phyloP scores from a whole-genome alignment of 2,113 vertebrate species.

The Barbus barbus region DNA sequence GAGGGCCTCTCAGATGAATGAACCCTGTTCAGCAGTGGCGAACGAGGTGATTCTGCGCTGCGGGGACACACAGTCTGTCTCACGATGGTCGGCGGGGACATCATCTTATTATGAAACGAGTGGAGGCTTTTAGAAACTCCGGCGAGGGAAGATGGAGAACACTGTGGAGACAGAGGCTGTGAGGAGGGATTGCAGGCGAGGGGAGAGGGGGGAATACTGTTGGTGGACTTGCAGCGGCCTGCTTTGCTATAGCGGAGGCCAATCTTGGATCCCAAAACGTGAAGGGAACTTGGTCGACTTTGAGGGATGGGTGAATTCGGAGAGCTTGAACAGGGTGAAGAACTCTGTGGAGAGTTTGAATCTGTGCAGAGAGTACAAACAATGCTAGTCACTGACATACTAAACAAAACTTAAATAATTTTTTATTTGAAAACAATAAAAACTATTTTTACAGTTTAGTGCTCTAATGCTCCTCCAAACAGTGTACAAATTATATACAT shows the following conservation, averaged over 20 bases:
- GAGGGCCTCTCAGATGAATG: slow-evolving; percentile 87
- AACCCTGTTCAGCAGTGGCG: slow-evolving; percentile 85
- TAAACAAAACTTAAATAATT: too few relatives aligned
- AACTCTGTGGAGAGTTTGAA: slow-evolving; percentile 80
- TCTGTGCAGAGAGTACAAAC: slow-evolving; percentile 70
- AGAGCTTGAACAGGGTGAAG: slow-evolving; percentile 89
- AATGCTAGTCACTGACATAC: neutral
- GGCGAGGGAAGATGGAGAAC: slow-evolving; percentile 81
- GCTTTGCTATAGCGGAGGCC: slow-evolving; percentile 78
- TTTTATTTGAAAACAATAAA: too few relatives aligned
- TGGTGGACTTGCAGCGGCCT: slow-evolving; percentile 90
- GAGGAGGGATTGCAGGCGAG: slow-evolving; percentile 87
- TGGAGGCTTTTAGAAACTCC: slow-evolving; percentile 77
- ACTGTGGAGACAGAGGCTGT: slow-evolving; percentile 84
- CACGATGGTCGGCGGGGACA: slow-evolving; percentile 83
- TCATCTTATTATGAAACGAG: slow-evolving; percentile 81
- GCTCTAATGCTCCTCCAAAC: neutral
- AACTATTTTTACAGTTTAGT: neutral
- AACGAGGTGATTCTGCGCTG: slow-evolving; percentile 79
- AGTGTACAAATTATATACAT: neutral
- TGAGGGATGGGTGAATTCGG: slow-evolving; percentile 89
- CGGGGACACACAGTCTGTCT: slow-evolving; percentile 81
- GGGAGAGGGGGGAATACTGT: slow-evolving; percentile 92
- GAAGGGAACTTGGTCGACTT: slow-evolving; percentile 89
- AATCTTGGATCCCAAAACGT: slow-evolving; percentile 84